Evolutionary conservation across 2,797 vertebrate species (phyloP).

Genomic region (Acanthis flammea): DNA sequence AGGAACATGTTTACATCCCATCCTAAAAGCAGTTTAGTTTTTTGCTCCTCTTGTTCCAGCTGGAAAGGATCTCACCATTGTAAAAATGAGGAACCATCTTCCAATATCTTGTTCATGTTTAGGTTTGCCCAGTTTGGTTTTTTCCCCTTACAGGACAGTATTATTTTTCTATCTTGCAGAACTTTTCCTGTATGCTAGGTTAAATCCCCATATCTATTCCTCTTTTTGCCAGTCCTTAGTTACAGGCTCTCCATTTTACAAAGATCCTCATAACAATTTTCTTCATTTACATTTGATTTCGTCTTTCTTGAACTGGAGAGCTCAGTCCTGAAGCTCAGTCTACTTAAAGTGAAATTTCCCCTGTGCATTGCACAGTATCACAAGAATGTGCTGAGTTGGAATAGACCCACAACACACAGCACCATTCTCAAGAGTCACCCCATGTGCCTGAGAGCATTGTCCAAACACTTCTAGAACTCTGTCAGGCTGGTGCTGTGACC

Average conservation of each 20-base stretch:
- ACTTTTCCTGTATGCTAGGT: not conserved
- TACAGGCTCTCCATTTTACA: not conserved
- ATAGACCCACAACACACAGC: not conserved
- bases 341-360: not conserved
- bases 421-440: not conserved
- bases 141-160: not conserved
- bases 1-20: not conserved
- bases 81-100: not conserved
- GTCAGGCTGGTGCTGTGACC: not conserved
- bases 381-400: not conserved
- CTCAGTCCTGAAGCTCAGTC: not conserved
- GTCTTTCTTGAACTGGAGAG: not conserved
- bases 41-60: not conserved
- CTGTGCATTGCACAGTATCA: not conserved
- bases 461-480: accelerated
- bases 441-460: accelerated
- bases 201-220: not conserved
- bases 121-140: not conserved
- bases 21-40: not conserved
- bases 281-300: not conserved
- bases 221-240: not conserved
- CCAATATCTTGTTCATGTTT: not conserved
- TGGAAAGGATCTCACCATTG: not conserved
- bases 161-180: not conserved
- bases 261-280: not conserved